These are phyloP conservation scores for Syrrhaptes paradoxus DNA, from an alignment of 2,113 vertebrate species.

Conservation along the genomic window DNA sequence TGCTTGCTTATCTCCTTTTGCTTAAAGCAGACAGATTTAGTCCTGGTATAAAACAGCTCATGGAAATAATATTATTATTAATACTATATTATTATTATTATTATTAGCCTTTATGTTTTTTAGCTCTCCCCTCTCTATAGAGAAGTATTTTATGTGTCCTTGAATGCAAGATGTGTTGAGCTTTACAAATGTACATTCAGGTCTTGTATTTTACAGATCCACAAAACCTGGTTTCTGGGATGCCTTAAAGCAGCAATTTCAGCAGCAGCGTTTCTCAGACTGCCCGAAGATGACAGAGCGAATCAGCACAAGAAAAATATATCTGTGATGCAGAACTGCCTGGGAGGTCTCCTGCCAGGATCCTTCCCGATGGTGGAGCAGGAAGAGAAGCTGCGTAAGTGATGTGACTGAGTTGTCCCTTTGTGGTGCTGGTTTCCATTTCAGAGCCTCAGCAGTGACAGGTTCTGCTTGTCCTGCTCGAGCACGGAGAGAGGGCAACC, in stretches of 20 bases:
- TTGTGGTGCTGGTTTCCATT: not conserved
- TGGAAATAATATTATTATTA: not conserved
- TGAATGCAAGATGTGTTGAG: not conserved
- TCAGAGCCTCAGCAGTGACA: not conserved
- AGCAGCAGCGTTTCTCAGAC: not conserved
- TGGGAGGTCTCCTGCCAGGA: not conserved
- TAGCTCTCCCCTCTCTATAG: not conserved
- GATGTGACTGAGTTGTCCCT: not conserved
- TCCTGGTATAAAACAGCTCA: not conserved
- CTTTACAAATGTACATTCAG: not conserved
- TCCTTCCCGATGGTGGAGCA: not conserved
- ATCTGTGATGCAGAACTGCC: not conserved
- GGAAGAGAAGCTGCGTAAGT: not conserved
- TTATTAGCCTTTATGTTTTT: not conserved
- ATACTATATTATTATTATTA: no score
- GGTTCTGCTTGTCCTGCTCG: rapidly evolving
- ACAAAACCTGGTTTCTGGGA: not conserved
- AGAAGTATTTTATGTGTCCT: not conserved
- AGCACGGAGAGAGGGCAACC: rapidly evolving
- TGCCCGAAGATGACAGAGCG: not conserved
- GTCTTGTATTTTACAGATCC: not conserved
- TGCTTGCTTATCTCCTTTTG: not conserved
- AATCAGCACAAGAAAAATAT: not conserved
- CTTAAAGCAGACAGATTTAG: not conserved
- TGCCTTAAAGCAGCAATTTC: not conserved